Evolutionary conservation across 2,888 invertebrate genomes (phyloP).

Genomic region (Drosophila parthenogenetica): DNA sequence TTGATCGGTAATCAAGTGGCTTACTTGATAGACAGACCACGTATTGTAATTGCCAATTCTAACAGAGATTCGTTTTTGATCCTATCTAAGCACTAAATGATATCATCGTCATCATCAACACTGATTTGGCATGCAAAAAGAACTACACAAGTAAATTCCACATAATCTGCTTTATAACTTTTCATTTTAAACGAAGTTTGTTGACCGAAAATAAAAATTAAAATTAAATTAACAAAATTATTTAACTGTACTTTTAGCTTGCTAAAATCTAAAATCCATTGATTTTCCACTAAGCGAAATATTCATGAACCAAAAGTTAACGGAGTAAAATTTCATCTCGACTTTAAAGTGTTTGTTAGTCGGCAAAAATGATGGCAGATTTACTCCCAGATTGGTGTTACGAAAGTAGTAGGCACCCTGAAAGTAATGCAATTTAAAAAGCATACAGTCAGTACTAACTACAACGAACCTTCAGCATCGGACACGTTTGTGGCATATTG

Average conservation of each 20-base stretch:
- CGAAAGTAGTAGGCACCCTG: conserved; percentile 18
- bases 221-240: too few species aligned
- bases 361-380: conserved; percentile 13
- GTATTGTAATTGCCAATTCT: conserved; percentile 56
- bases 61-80: conserved; percentile 43
- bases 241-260: conserved; percentile 1
- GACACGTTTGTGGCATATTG: conserved; percentile 41
- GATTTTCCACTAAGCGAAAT: not conserved
- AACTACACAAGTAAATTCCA: conserved; percentile 19
- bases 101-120: conserved; percentile 11
- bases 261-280: not conserved
- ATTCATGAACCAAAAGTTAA: not conserved
- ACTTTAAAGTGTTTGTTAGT: conserved; percentile 5
- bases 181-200: conserved; percentile 29
- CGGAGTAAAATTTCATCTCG: not conserved
- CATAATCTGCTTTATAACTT: conserved; percentile 10
- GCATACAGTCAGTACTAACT: too few species aligned
- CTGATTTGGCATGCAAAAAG: conserved; percentile 39
- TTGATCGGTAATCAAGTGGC: conserved; percentile 38
- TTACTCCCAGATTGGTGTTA: not conserved
- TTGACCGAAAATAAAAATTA: conserved; percentile 33
- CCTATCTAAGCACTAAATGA: conserved; percentile 17
- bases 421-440: not conserved
- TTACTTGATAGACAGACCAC: conserved; percentile 61
- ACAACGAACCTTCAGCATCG: conserved; percentile 14